phyloP scores from a whole-genome alignment of 2,888 invertebrate genomes.

The Julus scanicus region DNA sequence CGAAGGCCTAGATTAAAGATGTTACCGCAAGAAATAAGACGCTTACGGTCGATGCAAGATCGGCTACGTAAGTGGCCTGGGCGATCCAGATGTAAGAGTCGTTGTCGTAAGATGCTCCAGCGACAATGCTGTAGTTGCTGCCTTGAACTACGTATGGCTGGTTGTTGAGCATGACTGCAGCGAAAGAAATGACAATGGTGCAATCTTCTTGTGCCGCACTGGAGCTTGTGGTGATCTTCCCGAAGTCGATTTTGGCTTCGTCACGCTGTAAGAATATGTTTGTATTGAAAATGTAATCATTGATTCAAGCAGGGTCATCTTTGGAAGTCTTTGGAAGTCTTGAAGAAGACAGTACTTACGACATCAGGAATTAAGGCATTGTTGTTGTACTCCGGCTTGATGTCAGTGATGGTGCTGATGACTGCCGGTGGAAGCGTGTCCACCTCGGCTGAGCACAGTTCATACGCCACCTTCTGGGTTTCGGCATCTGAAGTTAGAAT shows the following conservation, averaged over 20 bases:
- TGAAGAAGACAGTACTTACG: no score
- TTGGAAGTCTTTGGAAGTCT: neutral
- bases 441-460: neutral
- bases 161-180: constrained; percentile 43
- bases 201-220: neutral
- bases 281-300: neutral
- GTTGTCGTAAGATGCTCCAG: constrained; percentile 53
- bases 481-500: constrained; percentile 52
- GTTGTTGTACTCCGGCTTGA: neutral
- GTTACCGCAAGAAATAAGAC: neutral
- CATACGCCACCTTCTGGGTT: neutral
- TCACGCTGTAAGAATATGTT: constrained; percentile 39
- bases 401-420: constrained; percentile 32
- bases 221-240: constrained; percentile 6
- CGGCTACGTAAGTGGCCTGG: constrained; percentile 23
- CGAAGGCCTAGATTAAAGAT: neutral
- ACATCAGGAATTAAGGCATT: neutral
- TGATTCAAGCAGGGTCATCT: neutral
- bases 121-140: constrained; percentile 51
- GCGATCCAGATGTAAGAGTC: constrained; percentile 53
- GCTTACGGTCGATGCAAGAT: constrained; percentile 7
- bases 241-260: constrained; percentile 49
- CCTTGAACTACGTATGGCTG: neutral
- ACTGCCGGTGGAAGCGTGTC: neutral
- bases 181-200: neutral